Percentiles rank a stretch among this genome's conserved stretches.
Evolutionary conservation across 2,888 invertebrate species (phyloP).

Genomic region (Machimus rusticus): DNA sequence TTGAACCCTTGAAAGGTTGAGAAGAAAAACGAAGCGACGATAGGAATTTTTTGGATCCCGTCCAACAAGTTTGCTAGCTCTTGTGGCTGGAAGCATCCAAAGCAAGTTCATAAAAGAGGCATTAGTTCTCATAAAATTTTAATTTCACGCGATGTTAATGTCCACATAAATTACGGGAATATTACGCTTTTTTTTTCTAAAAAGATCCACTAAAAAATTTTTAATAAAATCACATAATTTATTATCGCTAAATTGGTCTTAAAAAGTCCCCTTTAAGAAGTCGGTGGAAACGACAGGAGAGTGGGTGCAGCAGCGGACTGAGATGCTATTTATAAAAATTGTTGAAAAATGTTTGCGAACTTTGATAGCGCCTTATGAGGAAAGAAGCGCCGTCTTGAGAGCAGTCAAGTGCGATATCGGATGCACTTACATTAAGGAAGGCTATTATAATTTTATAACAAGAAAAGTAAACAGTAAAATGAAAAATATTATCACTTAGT

Average conservation of each 20-base stretch:
- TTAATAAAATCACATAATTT: not conserved
- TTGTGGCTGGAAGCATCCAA: not conserved
- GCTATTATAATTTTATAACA: not conserved
- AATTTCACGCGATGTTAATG: slow-evolving; percentile 8
- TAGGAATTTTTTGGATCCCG: not conserved
- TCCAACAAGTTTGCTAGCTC: not conserved
- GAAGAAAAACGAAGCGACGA: not conserved
- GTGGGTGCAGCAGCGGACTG: not conserved
- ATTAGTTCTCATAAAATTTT: slow-evolving; percentile 11
- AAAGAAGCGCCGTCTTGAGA: not conserved
- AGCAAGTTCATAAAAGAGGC: slow-evolving; percentile 12
- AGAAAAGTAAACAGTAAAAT: not conserved
- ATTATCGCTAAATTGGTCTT: not conserved
- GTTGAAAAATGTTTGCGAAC: not conserved
- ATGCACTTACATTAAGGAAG: not conserved
- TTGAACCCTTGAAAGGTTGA: not conserved
- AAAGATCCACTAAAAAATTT: not conserved
- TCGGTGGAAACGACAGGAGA: not conserved
- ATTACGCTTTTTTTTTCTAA: not conserved
- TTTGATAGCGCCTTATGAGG: not conserved
- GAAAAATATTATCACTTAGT: not conserved
- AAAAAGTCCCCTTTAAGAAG: not conserved
- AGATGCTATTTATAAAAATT: not conserved
- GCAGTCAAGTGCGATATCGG: not conserved
- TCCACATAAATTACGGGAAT: not conserved